Conservation (phyloP, 30 jellyfish, hydroid and myxozoan species). For the Aurelia aurita region DNA sequence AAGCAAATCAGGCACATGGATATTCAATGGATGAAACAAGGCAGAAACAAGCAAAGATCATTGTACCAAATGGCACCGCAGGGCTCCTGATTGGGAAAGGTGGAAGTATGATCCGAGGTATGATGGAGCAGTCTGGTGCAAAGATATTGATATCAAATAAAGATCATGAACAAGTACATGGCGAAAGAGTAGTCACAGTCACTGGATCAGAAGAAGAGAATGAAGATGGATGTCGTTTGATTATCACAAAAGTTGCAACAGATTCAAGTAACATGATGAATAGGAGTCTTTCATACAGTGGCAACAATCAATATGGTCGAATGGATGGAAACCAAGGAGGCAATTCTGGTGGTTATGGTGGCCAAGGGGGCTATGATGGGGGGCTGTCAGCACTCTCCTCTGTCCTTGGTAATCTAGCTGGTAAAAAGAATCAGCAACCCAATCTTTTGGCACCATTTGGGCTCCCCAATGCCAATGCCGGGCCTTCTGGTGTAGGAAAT, state of each 20-base stretch:
- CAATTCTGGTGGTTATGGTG: constrained; percentile 19
- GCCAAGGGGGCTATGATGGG: constrained; percentile 57
- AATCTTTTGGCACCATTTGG: constrained; percentile 71
- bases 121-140: constrained; percentile 94
- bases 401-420: constrained; percentile 80
- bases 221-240: constrained; percentile 91
- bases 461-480: constrained; percentile 57
- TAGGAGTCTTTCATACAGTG: constrained; percentile 74
- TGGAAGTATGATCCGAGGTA: constrained; percentile 85
- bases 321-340: constrained; percentile 14
- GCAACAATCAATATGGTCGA: constrained; percentile 31
- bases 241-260: constrained; percentile 79
- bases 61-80: constrained; percentile 98
- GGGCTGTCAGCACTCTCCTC: constrained; percentile 79
- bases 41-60: constrained; percentile 78
- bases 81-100: constrained; percentile 98
- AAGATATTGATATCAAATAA: constrained; percentile 86
- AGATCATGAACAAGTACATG: constrained; percentile 94
- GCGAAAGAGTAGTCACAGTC: constrained; percentile 94
- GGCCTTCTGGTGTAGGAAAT: constrained; percentile 46
- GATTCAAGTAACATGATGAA: constrained; percentile 96
- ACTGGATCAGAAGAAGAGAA: constrained; percentile 89
- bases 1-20: constrained; percentile 72
- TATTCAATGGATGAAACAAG: constrained; percentile 55
- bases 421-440: constrained; percentile 66